A percentile compares a stretch with the other conserved stretches of the same genome.
Conservation (phyloP, 2,113 vertebrate genomes). For the Gymnobelideus leadbeateri region DNA sequence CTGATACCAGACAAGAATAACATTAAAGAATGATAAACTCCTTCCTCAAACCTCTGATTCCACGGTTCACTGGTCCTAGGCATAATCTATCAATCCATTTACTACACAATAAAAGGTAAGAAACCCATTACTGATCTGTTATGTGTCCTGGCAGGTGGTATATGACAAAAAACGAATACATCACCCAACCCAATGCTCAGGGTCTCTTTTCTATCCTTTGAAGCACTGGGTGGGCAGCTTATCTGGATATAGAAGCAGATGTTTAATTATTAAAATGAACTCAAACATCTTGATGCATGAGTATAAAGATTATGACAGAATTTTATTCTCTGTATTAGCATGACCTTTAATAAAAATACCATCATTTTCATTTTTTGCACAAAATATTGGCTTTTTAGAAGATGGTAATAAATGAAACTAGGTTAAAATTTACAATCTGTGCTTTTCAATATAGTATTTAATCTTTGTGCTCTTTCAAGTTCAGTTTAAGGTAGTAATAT, state of each 20-base stretch:
- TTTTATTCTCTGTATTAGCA: slow-evolving; percentile 73
- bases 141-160: slow-evolving; percentile 84
- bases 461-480: slow-evolving; percentile 71
- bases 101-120: slow-evolving; percentile 86
- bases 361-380: slow-evolving; percentile 68
- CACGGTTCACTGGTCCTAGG: slow-evolving; percentile 83
- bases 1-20: slow-evolving; percentile 86
- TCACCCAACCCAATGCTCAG: slow-evolving; percentile 67
- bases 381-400: slow-evolving; percentile 67
- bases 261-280: slow-evolving; percentile 75
- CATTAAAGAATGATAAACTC: slow-evolving; percentile 89
- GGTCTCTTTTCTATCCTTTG: slow-evolving; percentile 71
- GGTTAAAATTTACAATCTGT: slow-evolving; percentile 72
- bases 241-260: slow-evolving; percentile 64
- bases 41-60: slow-evolving; percentile 84
- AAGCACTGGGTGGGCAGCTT: slow-evolving; percentile 78
- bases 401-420: slow-evolving; percentile 74
- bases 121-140: slow-evolving; percentile 86
- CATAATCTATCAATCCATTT: slow-evolving; percentile 89
- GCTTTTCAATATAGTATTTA: slow-evolving; percentile 68
- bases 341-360: slow-evolving; percentile 74
- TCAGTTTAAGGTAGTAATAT: slow-evolving; percentile 56
- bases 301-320: slow-evolving; percentile 72
- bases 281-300: slow-evolving; percentile 62
- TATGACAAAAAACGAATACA: slow-evolving; percentile 82